Percentiles rank a stretch among this genome's conserved stretches.
These are phyloP conservation scores for Characodon lateralis DNA, from an alignment of 2,797 vertebrate species.

Conservation along the genomic window DNA sequence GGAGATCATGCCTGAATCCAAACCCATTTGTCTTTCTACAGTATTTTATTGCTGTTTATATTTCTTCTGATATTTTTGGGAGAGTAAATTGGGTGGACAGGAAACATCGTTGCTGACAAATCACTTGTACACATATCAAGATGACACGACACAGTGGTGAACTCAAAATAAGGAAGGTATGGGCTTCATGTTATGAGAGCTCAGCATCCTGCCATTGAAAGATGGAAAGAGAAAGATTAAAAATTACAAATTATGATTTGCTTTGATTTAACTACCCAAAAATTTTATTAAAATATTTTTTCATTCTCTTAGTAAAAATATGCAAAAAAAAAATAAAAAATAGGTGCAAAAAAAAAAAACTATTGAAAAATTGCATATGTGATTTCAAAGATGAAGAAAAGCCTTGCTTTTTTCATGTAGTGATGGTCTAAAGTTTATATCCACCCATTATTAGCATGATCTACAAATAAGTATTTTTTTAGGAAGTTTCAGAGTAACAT, in stretches of 20 bases:
- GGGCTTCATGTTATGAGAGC: conserved; percentile 65
- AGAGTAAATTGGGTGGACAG: conserved; percentile 56
- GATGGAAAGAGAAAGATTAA: conserved; percentile 23
- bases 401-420: neutral
- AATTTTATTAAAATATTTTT: neutral
- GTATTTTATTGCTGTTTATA: conserved; percentile 5
- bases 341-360: too few relatives aligned
- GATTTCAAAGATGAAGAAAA: neutral
- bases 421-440: neutral
- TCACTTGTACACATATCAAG: conserved; percentile 69
- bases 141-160: conserved; percentile 68
- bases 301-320: too few relatives aligned
- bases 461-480: neutral
- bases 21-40: neutral
- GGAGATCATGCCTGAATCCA: neutral
- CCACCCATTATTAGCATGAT: neutral
- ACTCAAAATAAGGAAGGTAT: conserved; percentile 76
- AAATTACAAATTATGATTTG: conserved; percentile 27
- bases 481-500: neutral
- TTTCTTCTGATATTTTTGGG: conserved; percentile 39
- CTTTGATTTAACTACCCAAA: neutral
- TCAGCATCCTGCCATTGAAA: conserved; percentile 78
- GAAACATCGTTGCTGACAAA: conserved; percentile 70
- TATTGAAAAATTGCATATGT: neutral
- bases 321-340: too few relatives aligned